Conservation (phyloP, 2,888 invertebrate species). For the Oegoconia quadripuncta region DNA sequence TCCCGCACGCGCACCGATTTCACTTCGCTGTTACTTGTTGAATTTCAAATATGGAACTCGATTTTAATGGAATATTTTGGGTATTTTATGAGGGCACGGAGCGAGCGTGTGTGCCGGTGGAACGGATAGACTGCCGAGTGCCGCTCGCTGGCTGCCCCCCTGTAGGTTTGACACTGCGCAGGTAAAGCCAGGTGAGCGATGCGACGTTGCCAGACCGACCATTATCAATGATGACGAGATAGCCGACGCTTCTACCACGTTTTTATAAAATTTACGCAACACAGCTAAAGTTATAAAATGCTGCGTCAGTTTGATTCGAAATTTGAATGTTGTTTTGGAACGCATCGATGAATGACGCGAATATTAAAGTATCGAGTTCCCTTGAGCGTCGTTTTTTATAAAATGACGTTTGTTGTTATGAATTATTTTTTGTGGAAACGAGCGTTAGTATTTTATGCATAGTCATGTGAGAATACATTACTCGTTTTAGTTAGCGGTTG, state of each 20-base stretch:
- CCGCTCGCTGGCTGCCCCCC: conserved; percentile 54
- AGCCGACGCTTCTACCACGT: conserved; percentile 52
- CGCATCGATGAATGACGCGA: conserved; percentile 38
- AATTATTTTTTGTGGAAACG: neutral
- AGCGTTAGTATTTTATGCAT: neutral
- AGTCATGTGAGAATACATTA: neutral
- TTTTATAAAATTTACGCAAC: conserved; percentile 53
- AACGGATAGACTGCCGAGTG: conserved; percentile 60
- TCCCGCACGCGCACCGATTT: conserved; percentile 33
- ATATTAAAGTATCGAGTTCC: conserved; percentile 31
- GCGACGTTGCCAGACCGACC: conserved; percentile 76
- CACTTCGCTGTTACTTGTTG: conserved; percentile 25
- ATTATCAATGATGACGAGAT: conserved; percentile 76
- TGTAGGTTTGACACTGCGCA: conserved; percentile 67
- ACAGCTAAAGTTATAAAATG: conserved; percentile 50
- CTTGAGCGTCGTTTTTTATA: conserved; percentile 17
- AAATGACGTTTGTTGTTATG: conserved; percentile 2
- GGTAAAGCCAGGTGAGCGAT: conserved; percentile 73
- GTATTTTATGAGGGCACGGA: conserved; percentile 34
- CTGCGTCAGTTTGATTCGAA: conserved; percentile 32
- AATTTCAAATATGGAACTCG: conserved; percentile 17
- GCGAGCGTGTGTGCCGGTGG: conserved; percentile 61
- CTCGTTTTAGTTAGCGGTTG: too few species aligned
- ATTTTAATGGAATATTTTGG: conserved; percentile 45
- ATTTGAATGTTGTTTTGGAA: conserved; percentile 26